Evolutionary conservation across 2,113 vertebrate species (phyloP).

Genomic region (Lamprologus lemairii): DNA sequence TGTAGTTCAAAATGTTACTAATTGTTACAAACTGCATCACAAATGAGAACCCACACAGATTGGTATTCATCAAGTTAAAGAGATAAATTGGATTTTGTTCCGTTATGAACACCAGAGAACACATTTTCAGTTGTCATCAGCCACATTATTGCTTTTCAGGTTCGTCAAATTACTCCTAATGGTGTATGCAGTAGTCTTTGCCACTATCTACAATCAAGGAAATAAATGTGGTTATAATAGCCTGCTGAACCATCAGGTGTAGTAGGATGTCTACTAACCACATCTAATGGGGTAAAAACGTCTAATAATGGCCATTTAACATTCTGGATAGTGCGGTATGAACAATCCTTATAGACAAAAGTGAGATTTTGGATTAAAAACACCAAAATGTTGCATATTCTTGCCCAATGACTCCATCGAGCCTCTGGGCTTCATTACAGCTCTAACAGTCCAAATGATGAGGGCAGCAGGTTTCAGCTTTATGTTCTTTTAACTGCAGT

Average conservation of each 20-base stretch:
- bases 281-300: neutral
- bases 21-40: neutral
- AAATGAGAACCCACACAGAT: neutral
- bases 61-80: neutral
- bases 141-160: neutral
- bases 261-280: neutral
- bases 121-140: neutral
- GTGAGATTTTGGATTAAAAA: neutral
- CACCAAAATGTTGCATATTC: neutral
- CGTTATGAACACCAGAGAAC: neutral
- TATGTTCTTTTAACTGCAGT: neutral
- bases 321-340: neutral
- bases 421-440: neutral
- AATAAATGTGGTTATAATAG: fast-evolving
- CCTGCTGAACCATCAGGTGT: neutral
- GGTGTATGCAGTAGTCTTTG: neutral
- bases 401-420: neutral
- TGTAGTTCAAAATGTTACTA: neutral
- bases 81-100: neutral
- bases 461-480: neutral
- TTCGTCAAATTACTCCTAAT: neutral
- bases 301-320: neutral
- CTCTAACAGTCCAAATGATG: neutral
- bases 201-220: neutral
- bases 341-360: neutral